These are phyloP conservation scores for Dromas ardeola DNA, from an alignment of 2,113 vertebrate species.

Conservation along the genomic window DNA sequence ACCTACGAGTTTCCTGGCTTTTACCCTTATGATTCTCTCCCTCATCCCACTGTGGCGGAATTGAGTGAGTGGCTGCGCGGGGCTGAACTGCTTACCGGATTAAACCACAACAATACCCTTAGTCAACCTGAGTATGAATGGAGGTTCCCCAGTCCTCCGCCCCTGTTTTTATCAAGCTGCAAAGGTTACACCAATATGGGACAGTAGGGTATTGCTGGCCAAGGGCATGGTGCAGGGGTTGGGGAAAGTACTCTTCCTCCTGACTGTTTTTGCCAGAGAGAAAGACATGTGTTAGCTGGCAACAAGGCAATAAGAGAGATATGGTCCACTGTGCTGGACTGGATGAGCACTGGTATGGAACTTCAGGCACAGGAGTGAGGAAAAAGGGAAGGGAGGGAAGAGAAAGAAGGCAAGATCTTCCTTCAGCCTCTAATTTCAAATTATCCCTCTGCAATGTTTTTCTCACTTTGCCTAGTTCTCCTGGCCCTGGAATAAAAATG, in stretches of 20 bases:
- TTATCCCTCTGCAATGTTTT: background rate
- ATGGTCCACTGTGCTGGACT: background rate
- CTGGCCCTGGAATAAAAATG: background rate
- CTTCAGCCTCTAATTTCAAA: background rate
- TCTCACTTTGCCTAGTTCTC: background rate
- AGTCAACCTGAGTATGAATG: rapidly evolving
- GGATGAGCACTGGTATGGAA: background rate
- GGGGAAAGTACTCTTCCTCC: background rate
- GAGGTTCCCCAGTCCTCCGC: background rate
- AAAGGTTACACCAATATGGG: background rate
- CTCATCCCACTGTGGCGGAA: too few relatives aligned
- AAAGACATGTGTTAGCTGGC: background rate
- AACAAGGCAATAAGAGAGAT: background rate
- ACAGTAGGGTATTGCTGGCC: background rate
- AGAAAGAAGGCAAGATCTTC: background rate
- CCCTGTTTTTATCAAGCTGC: background rate
- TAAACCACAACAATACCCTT: background rate
- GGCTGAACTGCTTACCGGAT: background rate
- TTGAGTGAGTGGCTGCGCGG: rapidly evolving
- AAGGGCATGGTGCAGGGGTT: background rate
- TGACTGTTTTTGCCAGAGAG: background rate
- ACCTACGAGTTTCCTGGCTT: background rate
- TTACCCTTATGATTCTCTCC: rapidly evolving
- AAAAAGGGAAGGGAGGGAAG: background rate
- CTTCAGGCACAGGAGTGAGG: background rate